A percentile compares a stretch with the other conserved stretches of the same genome.
phyloP scores from a whole-genome alignment of 2,888 invertebrate genomes.

The Alloscopus bannaensis region DNA sequence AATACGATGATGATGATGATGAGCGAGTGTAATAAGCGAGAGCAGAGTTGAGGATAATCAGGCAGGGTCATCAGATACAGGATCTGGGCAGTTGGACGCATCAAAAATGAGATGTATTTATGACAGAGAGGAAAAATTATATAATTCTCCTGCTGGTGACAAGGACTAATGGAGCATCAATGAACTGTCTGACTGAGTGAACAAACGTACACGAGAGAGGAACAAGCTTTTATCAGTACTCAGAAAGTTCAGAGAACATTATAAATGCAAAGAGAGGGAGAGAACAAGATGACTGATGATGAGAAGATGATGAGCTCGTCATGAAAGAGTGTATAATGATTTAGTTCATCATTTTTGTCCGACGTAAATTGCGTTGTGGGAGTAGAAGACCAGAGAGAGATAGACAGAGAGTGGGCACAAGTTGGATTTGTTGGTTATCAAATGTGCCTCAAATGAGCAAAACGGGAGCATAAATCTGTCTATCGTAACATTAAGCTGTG shows the following conservation, averaged over 20 bases:
- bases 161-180: slow-evolving; percentile 48
- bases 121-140: slow-evolving; percentile 33
- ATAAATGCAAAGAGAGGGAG: slow-evolving; percentile 5
- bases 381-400: neutral
- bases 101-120: slow-evolving; percentile 18
- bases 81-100: neutral
- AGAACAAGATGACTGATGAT: neutral
- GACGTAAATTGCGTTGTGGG: neutral
- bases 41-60: no score
- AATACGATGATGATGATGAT: no score
- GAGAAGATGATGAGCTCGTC: neutral
- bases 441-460: neutral
- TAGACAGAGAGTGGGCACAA: neutral
- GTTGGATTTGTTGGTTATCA: neutral
- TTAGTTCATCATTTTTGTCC: neutral
- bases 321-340: no score
- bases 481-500: neutral
- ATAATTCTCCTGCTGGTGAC: slow-evolving; percentile 45
- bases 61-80: slow-evolving; percentile 5
- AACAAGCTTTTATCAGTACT: no score
- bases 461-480: neutral
- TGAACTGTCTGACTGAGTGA: slow-evolving; percentile 12
- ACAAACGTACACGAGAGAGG: no score
- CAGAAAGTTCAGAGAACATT: neutral
- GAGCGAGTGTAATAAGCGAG: no score